Evolutionary conservation across 2,113 vertebrate species (phyloP).

Genomic region (Saimiri boliviensis): DNA sequence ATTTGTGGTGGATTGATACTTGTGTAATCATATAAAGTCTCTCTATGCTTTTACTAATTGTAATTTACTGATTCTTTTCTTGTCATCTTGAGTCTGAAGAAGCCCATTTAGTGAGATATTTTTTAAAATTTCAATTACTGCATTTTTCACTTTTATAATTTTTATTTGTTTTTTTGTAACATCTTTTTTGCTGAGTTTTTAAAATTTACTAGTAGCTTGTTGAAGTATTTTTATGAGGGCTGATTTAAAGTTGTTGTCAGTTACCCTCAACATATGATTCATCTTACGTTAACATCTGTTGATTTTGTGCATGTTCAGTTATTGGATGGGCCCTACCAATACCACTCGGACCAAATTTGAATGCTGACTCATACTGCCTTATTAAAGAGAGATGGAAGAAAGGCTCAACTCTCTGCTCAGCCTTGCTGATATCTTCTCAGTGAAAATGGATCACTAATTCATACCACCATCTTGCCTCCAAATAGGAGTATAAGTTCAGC

Average conservation of each 20-base stretch:
- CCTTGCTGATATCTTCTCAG: background rate
- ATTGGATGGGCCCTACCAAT: background rate
- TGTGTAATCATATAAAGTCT: too few relatives aligned
- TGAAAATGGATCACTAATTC: background rate
- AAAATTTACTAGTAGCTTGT: background rate
- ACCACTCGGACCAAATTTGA: background rate
- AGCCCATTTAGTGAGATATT: background rate
- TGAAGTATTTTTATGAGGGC: background rate
- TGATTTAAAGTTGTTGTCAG: background rate
- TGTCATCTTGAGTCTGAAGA: background rate
- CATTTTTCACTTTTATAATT: background rate
- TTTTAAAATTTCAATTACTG: background rate
- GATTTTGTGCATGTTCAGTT: background rate
- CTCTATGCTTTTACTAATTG: too few relatives aligned
- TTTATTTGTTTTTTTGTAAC: background rate
- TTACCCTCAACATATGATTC: background rate
- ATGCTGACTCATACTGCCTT: background rate
- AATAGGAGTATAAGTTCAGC: background rate
- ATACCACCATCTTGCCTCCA: background rate
- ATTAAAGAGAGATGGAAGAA: background rate
- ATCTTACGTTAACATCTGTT: background rate
- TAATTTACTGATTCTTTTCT: background rate
- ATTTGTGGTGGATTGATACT: too few relatives aligned
- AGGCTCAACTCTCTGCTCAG: background rate
- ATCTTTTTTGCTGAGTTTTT: background rate